Percentiles rank a stretch among this genome's conserved stretches.
Evolutionary conservation across 2,888 invertebrate genomes (phyloP).

Genomic region (Drosophila birchii): DNA sequence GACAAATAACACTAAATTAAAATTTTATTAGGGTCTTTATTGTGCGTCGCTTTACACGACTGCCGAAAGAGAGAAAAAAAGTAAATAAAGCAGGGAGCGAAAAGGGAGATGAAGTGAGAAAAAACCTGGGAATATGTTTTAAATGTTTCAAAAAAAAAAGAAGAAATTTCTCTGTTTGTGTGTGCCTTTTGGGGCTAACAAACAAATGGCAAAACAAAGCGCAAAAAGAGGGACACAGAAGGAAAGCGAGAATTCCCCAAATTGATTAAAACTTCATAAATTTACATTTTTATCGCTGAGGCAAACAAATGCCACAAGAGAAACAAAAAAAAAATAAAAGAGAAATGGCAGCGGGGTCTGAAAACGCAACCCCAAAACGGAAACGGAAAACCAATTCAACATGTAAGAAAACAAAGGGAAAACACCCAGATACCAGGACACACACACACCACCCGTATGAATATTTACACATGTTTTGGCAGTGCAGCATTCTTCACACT

Average conservation of each 20-base stretch:
- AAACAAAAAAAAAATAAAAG: conserved; percentile 23
- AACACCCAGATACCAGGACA: conserved; percentile 24
- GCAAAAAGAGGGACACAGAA: conserved; percentile 32
- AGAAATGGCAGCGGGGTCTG: conserved; percentile 22
- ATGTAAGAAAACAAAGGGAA: conserved; percentile 57
- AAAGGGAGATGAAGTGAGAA: conserved; percentile 27
- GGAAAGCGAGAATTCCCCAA: conserved; percentile 70
- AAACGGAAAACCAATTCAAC: conserved; percentile 57
- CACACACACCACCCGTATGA: conserved; percentile 55
- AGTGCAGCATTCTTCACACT: conserved; percentile 55
- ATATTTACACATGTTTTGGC: conserved; percentile 76
- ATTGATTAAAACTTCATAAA: conserved; percentile 80
- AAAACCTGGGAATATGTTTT: conserved; percentile 64
- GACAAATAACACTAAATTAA: conserved; percentile 79
- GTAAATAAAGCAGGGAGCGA: conserved; percentile 34
- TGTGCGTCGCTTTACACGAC: conserved; percentile 62
- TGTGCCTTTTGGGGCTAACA: conserved; percentile 36
- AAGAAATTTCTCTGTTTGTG: conserved; percentile 22
- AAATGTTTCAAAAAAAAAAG: conserved; percentile 60
- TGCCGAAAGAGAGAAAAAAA: conserved; percentile 39
- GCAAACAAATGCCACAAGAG: conserved; percentile 63
- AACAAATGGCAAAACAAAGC: conserved; percentile 31
- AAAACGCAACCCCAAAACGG: conserved; percentile 33
- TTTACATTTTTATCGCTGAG: conserved; percentile 77
- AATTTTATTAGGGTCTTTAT: conserved; percentile 80